Base-by-base conservation (phyloP, 2,888 invertebrate species). In the Ditula angustiorana region DNA sequence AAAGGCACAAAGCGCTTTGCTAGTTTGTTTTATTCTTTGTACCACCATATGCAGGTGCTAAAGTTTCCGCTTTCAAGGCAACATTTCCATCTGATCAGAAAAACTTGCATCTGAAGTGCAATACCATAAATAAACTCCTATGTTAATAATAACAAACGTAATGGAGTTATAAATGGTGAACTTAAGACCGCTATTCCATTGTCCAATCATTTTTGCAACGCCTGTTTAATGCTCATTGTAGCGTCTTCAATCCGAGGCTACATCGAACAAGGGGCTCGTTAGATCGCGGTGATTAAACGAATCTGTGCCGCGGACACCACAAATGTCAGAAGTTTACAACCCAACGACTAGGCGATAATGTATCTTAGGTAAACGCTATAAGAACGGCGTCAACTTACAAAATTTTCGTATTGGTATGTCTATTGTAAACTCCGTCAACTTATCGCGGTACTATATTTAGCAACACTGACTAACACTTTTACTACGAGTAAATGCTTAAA, bases 271-370 rank as follows among this genome's bases (percentile, higher is more conserved):
- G 57, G 52, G 58, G 35, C 66, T 68, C 61, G 66, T 66, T 68
- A 68, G 28, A 41, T 26, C 11, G 21, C 35, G n/a, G 35, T 41
- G 16, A 44, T 41, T 21, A 56, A 44, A 30, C 57, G 62, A 57
- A 66, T 63, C 62, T 53, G 28, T 64, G 58, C 63, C 58, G 37
- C 53, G 59, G 47, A 57, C 16, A 33, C 19, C 57, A 61, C 16
- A 66, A 68, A 68, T 68, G 66, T 61, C 66, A 68, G 57, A 58
- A 58, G 58, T 61, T 19, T 60, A 50, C 26, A 30, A n/a, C 28
- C 23, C 16, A 24, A 26, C 37, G 2, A 19, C 16, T 19, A 41
- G 16, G 10, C 41, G 5, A 41, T 4, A 41, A 19, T 41, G 41
- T 8, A 19, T 41, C 41, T 41, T 41, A 19, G 10, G 10, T 19